These are phyloP conservation scores for Lethocerus indicus DNA, from an alignment of 1,140 invertebrate species.

Conservation along the genomic window DNA sequence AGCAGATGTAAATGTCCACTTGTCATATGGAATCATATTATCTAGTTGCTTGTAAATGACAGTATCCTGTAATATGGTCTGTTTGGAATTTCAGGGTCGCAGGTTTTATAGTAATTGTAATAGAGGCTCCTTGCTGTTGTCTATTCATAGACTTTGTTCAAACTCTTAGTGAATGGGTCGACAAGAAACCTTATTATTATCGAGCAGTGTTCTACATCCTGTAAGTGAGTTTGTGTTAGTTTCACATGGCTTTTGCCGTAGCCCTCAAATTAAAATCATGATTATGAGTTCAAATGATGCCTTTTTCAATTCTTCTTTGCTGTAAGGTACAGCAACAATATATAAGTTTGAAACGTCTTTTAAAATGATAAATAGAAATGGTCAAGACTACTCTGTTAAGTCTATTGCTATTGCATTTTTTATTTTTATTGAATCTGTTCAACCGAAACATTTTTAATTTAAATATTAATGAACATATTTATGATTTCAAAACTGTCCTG, in stretches of 20 bases:
- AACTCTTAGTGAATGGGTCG: conserved; percentile 58
- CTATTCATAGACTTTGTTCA: conserved; percentile 87
- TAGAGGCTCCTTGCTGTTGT: conserved; percentile 91
- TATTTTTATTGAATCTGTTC: no score
- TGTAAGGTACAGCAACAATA: no score
- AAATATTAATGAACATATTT: no score
- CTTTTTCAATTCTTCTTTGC: not conserved
- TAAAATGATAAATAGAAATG: no score
- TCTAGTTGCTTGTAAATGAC: conserved; percentile 7
- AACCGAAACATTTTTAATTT: no score
- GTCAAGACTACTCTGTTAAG: no score
- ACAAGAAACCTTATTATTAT: conserved; percentile 74
- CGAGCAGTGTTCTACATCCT: conserved; percentile 69
- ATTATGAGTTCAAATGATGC: not conserved
- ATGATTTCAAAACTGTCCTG: no score
- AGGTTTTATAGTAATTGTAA: conserved; percentile 66
- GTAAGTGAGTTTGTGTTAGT: conserved; percentile 37
- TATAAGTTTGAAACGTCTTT: conserved; percentile 5
- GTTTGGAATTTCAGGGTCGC: conserved; percentile 34
- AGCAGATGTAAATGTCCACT: no score
- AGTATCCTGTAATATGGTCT: not conserved
- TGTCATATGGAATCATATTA: not conserved
- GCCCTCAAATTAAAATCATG: not conserved
- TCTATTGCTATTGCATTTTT: no score
- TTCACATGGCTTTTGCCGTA: not conserved